A percentile compares a stretch with the other conserved stretches of the same genome.
These are phyloP conservation scores for Oxytorus armatus DNA, from an alignment of 2,888 invertebrate genomes.

Conservation along the genomic window DNA sequence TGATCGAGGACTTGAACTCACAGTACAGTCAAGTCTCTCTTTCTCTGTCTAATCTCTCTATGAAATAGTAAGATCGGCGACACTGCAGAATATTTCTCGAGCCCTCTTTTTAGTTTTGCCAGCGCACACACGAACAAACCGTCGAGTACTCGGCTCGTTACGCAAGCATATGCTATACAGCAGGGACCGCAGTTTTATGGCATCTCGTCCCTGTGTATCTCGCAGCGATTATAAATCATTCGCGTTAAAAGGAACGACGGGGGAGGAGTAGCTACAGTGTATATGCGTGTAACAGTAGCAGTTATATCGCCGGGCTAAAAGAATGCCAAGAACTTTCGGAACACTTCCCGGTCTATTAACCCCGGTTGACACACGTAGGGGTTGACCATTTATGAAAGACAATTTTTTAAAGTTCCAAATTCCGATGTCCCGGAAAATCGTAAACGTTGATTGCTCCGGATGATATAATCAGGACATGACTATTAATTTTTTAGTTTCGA, in stretches of 20 bases:
- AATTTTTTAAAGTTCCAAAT: constrained; percentile 33
- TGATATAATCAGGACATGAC: background rate
- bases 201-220: constrained; percentile 36
- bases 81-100: constrained; percentile 46
- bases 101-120: constrained; percentile 40
- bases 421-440: constrained; percentile 20
- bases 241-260: constrained; percentile 46
- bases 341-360: constrained; percentile 63
- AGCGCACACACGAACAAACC: constrained; percentile 35
- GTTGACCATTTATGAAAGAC: constrained; percentile 17
- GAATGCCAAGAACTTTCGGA: constrained; percentile 59
- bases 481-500: constrained; percentile 11
- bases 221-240: constrained; percentile 62
- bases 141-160: constrained; percentile 52
- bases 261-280: constrained; percentile 32
- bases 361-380: constrained; percentile 50
- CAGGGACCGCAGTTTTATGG: constrained; percentile 39
- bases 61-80: constrained; percentile 47
- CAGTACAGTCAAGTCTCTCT: constrained; percentile 40
- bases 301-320: constrained; percentile 34
- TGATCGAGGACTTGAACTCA: constrained; percentile 42
- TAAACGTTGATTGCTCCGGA: background rate
- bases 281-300: constrained; percentile 18
- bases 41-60: constrained; percentile 26
- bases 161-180: constrained; percentile 12